Conservation (phyloP, 1,140 invertebrate species). For the Pogonomyrmex californicus region DNA sequence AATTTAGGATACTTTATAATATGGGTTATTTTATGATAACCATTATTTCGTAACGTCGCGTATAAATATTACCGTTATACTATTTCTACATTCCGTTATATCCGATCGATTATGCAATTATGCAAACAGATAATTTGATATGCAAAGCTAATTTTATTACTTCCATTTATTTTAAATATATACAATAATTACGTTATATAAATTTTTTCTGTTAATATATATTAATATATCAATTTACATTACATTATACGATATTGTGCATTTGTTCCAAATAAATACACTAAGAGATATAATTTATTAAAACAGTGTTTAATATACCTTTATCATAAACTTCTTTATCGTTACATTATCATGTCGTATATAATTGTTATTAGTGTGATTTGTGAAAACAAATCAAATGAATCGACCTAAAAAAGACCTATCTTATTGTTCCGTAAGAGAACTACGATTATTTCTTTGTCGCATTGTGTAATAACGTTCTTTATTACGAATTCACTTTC, state of each 20-base stretch:
- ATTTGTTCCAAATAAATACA: not conserved
- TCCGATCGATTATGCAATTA: not conserved
- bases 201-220: not conserved
- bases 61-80: conserved; percentile 18
- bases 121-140: not conserved
- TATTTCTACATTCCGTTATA: not conserved
- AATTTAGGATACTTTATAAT: not conserved
- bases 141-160: not conserved
- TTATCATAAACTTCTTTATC: not conserved
- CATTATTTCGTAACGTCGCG: not conserved
- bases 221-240: not conserved
- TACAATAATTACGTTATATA: not conserved
- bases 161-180: not conserved
- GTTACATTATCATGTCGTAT: not conserved
- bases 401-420: not conserved
- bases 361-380: not conserved
- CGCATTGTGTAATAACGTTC: conserved; percentile 2
- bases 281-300: not conserved
- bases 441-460: not conserved
- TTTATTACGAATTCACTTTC: conserved; percentile 76
- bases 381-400: not conserved
- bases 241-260: not conserved
- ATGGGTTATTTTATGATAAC: not conserved
- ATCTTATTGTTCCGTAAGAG: not conserved
- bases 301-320: not conserved